Base-by-base conservation (phyloP, 2,888 invertebrate genomes). In the Alsophila aescularia region DNA sequence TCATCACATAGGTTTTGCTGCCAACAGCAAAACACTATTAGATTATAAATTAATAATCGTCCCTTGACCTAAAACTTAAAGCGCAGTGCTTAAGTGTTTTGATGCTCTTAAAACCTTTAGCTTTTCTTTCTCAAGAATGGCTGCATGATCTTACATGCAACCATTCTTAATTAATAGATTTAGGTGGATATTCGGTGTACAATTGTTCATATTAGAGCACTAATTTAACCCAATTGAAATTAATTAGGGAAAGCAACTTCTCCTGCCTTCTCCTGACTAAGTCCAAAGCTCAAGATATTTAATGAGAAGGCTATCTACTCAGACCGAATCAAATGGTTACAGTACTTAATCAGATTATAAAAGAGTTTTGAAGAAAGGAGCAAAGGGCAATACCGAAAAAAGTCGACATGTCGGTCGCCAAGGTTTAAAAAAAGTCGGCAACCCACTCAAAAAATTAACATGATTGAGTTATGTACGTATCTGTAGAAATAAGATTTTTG, bases 351-450 rank as follows among this genome's bases (percentile, higher is more conserved):
- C 9, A 2, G 7, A 21, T 52, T 52, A 18, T 35, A 16, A 31
- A 15, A 36, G 8, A 35, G 14, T 9, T 21, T 29, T n/a, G 29
- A 27, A 27, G 12, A 36, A 18, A 36, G 32, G 53, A 40, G 51
- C 62, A 58, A 62, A 62, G 64, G 55, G 51, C 64, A 53, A 52
- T 41, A 12, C 45, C 35, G 39, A 40, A 18, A 13, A 31, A 50
- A 34, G 52, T 53, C 37, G 49, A 48, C 16, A 18, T 32, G 21
- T 34, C 43, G 32, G 31, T 47, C 52, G 51, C 49, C n/a, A n/a
- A n/a, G n/a, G n/a, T n/a, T n/a, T n/a, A n/a, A n/a, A n/a, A n/a
- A n/a, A n/a, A n/a, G n/a, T n/a, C n/a, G n/a, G n/a, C n/a, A n/a
- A n/a, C n/a, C 58, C 32, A 49, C 36, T 41, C 39, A 29, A 43